Base-by-base conservation (phyloP, 2,888 invertebrate genomes). In the Dorcus hopei region DNA sequence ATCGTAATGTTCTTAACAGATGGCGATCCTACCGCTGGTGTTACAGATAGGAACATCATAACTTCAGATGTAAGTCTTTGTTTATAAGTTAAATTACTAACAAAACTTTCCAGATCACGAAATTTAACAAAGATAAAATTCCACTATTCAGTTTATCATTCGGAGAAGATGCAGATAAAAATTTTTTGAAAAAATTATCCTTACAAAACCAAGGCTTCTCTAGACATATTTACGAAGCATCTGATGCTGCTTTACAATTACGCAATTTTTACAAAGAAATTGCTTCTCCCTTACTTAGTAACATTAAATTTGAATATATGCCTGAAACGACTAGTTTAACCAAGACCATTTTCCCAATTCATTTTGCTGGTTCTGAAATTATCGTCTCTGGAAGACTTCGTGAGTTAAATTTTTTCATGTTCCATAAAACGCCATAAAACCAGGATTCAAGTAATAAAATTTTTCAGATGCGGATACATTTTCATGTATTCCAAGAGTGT, bases 201-300 rank as follows among this genome's bases (percentile, higher is more conserved):
- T 77, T 85, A 14, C 82, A 84, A 59, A 89, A 88, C 76, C 80
- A 80, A 33, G 90, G 88, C 3, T 86, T 88, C 74, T 84, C 86
- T 68, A 79, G 88, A 2, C 85, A 86, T 73, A 89, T 91, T 65
- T 89, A 89, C 76, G 88, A 87, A 73, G 87, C 84, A n/a, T 81
- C 86, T 0, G 88, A 88, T 72, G 86, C 88, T 2, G 55, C 19
- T 19, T 19, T 19, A 19, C 19, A 19, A 2, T 19, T 19, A 19
- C 19, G 19, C 19, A 19, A 19, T 3, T 19, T 19, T 19, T 19
- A 19, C 3, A 19, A 19, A 19, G 19, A 19, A 19, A 19, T 19
- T 19, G 19, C 19, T 19, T 19, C 19, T 19, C 19, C 19, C 19
- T 19, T 19, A 19, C 19, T 19, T 19, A 19, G 19, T 3, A 19